Evolutionary conservation across 2,888 invertebrate genomes (phyloP).

Genomic region (Trichopria drosophilae): DNA sequence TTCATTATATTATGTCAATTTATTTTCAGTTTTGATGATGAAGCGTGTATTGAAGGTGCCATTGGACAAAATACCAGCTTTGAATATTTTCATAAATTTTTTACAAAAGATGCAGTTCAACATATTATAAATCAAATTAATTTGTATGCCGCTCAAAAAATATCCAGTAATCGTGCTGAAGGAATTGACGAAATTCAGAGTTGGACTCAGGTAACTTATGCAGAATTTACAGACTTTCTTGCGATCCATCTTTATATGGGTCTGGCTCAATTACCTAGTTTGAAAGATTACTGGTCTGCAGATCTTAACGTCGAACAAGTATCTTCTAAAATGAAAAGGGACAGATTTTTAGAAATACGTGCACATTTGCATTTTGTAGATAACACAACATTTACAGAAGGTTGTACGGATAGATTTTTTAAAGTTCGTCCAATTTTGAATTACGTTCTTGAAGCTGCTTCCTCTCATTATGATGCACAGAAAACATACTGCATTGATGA

Average conservation of each 20-base stretch:
- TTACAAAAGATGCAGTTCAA: not conserved
- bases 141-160: constrained; percentile 7
- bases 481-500: constrained; percentile 5
- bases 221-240: constrained; percentile 4
- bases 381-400: not conserved
- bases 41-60: not conserved
- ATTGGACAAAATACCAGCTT: not conserved
- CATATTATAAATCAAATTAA: constrained; percentile 2
- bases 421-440: constrained; percentile 8
- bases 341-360: constrained; percentile 3
- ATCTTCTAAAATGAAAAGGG: not conserved
- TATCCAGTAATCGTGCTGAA: not conserved
- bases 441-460: constrained; percentile 1
- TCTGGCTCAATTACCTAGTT: not conserved
- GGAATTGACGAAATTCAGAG: no score
- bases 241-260: constrained; percentile 4
- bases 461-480: not conserved
- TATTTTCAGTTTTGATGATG: not conserved
- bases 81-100: not conserved
- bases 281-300: constrained; percentile 3
- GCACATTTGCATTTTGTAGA: constrained; percentile 12
- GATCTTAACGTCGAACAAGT: not conserved
- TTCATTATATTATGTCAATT: not conserved
- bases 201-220: not conserved
- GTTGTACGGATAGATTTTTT: constrained; percentile 4